Base-by-base conservation (phyloP, 2,797 vertebrate species). In the Lithobates pipiens region DNA sequence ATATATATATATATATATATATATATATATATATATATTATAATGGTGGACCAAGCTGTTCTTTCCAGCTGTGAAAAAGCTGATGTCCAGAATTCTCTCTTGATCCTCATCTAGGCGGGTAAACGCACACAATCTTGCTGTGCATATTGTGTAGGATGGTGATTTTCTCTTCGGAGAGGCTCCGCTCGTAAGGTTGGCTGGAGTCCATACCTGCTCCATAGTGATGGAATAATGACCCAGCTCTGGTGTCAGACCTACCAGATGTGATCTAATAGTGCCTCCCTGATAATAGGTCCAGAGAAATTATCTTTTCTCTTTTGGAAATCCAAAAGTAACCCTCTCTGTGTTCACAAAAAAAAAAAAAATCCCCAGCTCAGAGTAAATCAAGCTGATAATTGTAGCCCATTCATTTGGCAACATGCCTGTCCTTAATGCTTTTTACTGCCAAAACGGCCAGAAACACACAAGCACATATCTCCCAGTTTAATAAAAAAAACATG, bases 261-360 rank as follows among this genome's bases (percentile, higher is more conserved):
- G 77, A 80, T 85, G 84, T 80, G 77, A 85, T 85, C 70, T 74
- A 74, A 68, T 79, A 71, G 54, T 71, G 68, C 70, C 76, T 73
- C 83, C 83, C 76, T 76, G 6, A 65, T 70, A 69, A 84, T 84
- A 85, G 69, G 76, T 46, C 76, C 83, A 79, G 32, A 46, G 68
- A 79, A 61, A 85, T 85, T 78, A 78, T 85, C 83, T 79, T 85
- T 85, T 85, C 76, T 85, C 76, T 54, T 85, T 39, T 79, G 83
- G 78, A 76, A 85, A 71, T 79, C 34, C 29, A 73, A 85, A 79
- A 78, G 69, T 73, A 71, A 69, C 50, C 69, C 72, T 68, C 69
- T 78, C 76, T 85, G 50, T 71, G 8, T 63, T 69, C 83, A 65
- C 32, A 29, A 65, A 50, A 46, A 46, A 11, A 46, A 11, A 29